Evolutionary conservation across 2,888 invertebrate genomes (phyloP), one percentile per base, ranked within the genome.

Genomic region (Diabrotica balteata): DNA sequence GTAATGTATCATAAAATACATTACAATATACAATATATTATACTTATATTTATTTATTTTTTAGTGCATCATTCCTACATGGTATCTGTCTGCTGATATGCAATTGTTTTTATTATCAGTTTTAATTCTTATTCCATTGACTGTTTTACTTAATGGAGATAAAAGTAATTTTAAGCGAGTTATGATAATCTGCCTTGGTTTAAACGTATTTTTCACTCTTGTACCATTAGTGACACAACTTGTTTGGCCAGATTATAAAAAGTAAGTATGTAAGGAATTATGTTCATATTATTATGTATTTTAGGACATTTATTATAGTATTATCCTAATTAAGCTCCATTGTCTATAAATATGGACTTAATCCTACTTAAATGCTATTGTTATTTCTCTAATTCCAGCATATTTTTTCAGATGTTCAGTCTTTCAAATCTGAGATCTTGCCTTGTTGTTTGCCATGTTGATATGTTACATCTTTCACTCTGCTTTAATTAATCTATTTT

Each of bases 51-150:
- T 49, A 59, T 59, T 3, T 44, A 8, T 65, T 62, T 77, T 76
- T 59, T 54, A 84, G 83, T 84, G 84, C 61, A 59, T 82, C 11
- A 65, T 73, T 7, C 82, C 81, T 17, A 79, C 81, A 0, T 84
- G 83, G 83, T 84, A 83, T 69, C 65, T 84, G 45, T 79, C 82
- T 47, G 82, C 81, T 1, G 84, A 84, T 70, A 82, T 83, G 78
- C 84, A 84, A 68, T 75, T 84, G 70, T 83, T 80, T 67, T 17
- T 82, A 4, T 17, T 82, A 8, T 75, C 82, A 6, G 82, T 81
- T 0, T n/a, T 83, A 2, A 45, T 83, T 8, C 60, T 83, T 11
- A 78, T 82, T 63, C 81, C 80, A 6, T 32, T 80, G 8, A 62
- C 78, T 4, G 11, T 76, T 5, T 54, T 67, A 7, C 65, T 76